A percentile compares a stretch with the other conserved stretches of the same genome.
Evolutionary conservation across 2,113 vertebrate species (phyloP).

Genomic region (Rostratula benghalensis): DNA sequence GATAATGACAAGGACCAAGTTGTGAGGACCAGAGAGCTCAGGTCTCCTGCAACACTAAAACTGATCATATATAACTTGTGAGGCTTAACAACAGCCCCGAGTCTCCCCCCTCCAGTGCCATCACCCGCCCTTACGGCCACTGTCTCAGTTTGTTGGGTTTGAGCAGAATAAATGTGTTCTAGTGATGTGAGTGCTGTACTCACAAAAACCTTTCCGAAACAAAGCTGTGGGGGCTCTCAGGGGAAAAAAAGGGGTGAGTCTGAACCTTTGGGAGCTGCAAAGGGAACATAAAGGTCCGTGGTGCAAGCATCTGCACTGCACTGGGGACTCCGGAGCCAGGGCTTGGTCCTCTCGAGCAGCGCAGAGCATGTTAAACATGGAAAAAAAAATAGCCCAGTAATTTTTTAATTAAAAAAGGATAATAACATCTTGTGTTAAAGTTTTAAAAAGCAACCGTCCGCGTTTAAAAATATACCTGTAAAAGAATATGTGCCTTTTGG

Average conservation of each 20-base stretch:
- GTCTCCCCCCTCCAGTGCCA: fast-evolving
- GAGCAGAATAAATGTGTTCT: not conserved
- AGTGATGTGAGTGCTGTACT: not conserved
- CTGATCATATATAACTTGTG: not conserved
- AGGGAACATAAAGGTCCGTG: not conserved
- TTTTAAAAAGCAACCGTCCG: not conserved
- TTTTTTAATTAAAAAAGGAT: conserved; percentile 53
- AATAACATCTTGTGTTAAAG: conserved; percentile 14
- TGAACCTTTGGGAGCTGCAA: not conserved
- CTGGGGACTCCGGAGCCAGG: not conserved
- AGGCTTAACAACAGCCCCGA: fast-evolving
- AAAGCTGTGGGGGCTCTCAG: not conserved
- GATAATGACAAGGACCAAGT: not conserved
- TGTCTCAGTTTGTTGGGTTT: not conserved
- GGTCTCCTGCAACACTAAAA: not conserved
- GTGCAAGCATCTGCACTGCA: not conserved
- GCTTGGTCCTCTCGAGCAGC: not conserved
- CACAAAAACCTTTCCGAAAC: fast-evolving
- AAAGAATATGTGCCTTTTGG: conserved; percentile 39
- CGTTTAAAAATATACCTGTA: conserved; percentile 31
- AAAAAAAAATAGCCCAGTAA: not conserved
- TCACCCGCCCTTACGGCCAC: not conserved
- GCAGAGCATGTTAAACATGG: not conserved
- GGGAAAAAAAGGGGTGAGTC: not conserved
- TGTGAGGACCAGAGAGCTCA: not conserved